Base-by-base conservation (phyloP, 2,113 vertebrate species). In the Anas platyrhynchos region DNA sequence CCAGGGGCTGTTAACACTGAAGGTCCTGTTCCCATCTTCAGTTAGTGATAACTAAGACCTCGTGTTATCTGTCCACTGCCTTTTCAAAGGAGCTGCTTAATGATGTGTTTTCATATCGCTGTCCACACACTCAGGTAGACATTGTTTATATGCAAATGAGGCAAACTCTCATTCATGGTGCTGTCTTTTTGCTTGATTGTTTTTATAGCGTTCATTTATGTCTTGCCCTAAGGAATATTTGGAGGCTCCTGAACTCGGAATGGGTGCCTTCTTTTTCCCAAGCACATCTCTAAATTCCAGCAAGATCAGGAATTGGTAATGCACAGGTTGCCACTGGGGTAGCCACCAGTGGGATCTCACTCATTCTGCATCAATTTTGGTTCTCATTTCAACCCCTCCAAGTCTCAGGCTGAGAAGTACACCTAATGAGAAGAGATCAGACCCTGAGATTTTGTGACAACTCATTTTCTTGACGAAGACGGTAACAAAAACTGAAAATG, bases 401-500 rank as follows among this genome's bases (percentile, higher is more conserved):
- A 65, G 23, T 56, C 65, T 77, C 43, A 18, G 67, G 22, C 58
- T 88, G 71, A 85, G 63, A 87, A 74, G 18, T 85, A 6, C 13
- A 59, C 29, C 50, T 95, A 94, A 94, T 78, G 38, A 89, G 55
- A 91, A 89, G 66, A 92, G 63, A 94, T 50, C 82, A 89, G 63
- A 59, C 78, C 68, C 73, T 41, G 41, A 92, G 79, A 72, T 96
- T 89, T 78, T 85, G 63, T 68, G 91, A 89, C 92, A 96, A 82
- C 23, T 81, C n/a, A 34, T 94, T 97, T 89, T 96, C 89, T 78
- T 94, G 63, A 75, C 94, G 93, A 88, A 90, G 92, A 84, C 84
- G 80, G 87, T 65, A 94, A 91, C 29, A 75, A 94, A 95, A 92
- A 75, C 32, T 43, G 61, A 84, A 73, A 95, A 68, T 0, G 44